A percentile compares a stretch with the other conserved stretches of the same genome.
Evolutionary conservation across 2,113 vertebrate species (phyloP).

Genomic region (Lontra canadensis): DNA sequence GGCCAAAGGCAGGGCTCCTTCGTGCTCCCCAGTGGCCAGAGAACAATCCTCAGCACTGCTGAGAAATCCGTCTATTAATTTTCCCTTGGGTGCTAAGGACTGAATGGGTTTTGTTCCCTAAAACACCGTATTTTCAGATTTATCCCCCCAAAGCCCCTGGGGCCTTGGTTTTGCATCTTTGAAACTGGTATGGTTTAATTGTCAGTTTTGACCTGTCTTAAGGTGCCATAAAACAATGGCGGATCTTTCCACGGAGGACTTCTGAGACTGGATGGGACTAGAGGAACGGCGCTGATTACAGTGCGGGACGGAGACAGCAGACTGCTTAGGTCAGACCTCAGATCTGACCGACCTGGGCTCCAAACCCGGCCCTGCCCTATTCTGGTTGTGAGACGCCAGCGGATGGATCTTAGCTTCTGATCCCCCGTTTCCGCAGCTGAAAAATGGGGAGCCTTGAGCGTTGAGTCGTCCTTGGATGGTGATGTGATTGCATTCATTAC

Average conservation of each 20-base stretch:
- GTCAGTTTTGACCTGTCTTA: background rate
- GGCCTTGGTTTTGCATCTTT: background rate
- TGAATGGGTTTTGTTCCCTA: background rate
- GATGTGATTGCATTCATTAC: no score
- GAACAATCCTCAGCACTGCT: background rate
- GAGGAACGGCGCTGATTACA: rapidly evolving
- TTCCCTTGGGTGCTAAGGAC: background rate
- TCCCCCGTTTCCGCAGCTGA: background rate
- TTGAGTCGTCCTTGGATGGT: background rate
- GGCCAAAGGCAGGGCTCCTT: background rate
- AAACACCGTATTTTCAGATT: background rate
- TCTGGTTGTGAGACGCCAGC: background rate
- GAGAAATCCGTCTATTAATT: background rate
- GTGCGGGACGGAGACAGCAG: background rate
- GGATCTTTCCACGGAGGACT: background rate
- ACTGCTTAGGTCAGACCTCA: background rate
- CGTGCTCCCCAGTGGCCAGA: background rate
- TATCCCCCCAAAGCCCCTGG: background rate
- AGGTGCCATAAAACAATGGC: background rate
- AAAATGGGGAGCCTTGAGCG: background rate
- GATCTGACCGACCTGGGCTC: background rate
- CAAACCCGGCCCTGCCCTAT: background rate
- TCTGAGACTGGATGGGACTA: background rate
- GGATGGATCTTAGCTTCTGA: background rate
- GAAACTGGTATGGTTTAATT: background rate